phyloP scores from a whole-genome alignment of 2,113 vertebrate species.

The Paramisgurnus dabryanus region DNA sequence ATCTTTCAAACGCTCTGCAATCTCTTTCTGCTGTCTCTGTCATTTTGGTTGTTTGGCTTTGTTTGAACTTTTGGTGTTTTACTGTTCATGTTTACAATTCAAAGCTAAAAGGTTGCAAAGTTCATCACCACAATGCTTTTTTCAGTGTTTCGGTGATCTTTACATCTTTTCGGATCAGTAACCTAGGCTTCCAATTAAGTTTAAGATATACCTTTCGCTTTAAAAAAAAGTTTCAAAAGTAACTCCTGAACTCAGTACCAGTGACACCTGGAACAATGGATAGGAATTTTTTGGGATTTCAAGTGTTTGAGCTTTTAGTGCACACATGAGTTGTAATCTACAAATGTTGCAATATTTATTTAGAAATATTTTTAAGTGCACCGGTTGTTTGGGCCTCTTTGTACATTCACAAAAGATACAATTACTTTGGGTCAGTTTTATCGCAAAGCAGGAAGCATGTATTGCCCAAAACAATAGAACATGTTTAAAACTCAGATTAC shows the following conservation, averaged over 20 bases:
- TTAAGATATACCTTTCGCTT: too few relatives aligned
- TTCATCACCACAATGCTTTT: background rate
- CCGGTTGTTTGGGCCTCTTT: background rate
- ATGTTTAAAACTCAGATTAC: background rate
- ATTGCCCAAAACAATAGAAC: background rate
- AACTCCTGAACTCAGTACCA: background rate
- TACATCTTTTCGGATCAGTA: background rate
- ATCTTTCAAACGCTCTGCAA: conserved; percentile 20
- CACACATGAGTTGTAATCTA: background rate
- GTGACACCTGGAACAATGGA: background rate
- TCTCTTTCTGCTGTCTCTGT: conserved; percentile 18
- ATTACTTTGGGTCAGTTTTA: background rate
- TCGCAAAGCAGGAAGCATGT: background rate
- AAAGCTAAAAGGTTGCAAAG: background rate
- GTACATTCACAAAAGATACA: background rate
- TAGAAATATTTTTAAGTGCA: background rate
- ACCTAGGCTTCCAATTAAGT: too few relatives aligned
- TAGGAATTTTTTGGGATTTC: too few relatives aligned
- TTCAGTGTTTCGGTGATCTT: background rate
- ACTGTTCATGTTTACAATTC: background rate
- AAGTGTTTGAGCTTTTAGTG: background rate
- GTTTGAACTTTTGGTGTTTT: conserved; percentile 16
- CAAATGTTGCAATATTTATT: background rate
- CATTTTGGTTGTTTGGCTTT: conserved; percentile 18
- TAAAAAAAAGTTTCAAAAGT: too few relatives aligned